Conservation (phyloP, 2,113 vertebrate species). For the Xyliphius kryptos region DNA sequence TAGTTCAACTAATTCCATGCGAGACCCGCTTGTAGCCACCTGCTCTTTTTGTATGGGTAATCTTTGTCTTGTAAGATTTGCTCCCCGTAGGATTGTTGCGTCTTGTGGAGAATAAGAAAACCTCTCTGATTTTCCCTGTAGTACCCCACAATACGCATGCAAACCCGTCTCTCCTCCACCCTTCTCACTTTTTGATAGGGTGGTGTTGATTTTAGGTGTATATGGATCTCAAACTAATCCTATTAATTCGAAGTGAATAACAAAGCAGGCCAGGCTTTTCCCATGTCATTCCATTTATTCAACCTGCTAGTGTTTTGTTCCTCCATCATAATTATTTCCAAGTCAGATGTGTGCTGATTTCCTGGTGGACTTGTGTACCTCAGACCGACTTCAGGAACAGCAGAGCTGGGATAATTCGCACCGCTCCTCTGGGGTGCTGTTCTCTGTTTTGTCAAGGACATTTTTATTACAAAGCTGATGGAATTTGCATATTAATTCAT, state of each 20-base stretch:
- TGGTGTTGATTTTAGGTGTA: slow-evolving; percentile 58
- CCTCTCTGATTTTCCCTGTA: slow-evolving; percentile 44
- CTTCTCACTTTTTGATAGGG: slow-evolving; percentile 34
- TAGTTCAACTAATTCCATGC: slow-evolving; percentile 54
- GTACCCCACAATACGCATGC: slow-evolving; percentile 25
- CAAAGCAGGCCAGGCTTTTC: slow-evolving; percentile 85
- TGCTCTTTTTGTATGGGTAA: slow-evolving; percentile 64
- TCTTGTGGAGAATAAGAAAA: slow-evolving; percentile 60
- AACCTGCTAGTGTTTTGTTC: slow-evolving; percentile 91
- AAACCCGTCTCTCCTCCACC: neutral
- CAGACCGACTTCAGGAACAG: slow-evolving; percentile 89
- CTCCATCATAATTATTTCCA: slow-evolving; percentile 96
- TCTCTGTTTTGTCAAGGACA: slow-evolving; percentile 93
- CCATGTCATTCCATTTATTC: slow-evolving; percentile 88
- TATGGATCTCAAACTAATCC: slow-evolving; percentile 76
- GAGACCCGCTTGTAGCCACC: slow-evolving; percentile 48
- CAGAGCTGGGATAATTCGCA: slow-evolving; percentile 85
- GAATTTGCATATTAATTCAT: slow-evolving; percentile 99
- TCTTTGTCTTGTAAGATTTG: slow-evolving; percentile 65
- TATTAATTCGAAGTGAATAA: slow-evolving; percentile 97
- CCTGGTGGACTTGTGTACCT: slow-evolving; percentile 84
- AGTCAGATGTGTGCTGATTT: slow-evolving; percentile 91
- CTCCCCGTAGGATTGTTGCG: slow-evolving; percentile 53
- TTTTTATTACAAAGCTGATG: slow-evolving; percentile 99
- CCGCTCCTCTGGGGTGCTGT: slow-evolving; percentile 85